Percentiles rank a stretch among this genome's conserved stretches.
These are phyloP conservation scores for Drosophila funebris DNA, from an alignment of 1,140 invertebrate genomes.

Conservation along the genomic window DNA sequence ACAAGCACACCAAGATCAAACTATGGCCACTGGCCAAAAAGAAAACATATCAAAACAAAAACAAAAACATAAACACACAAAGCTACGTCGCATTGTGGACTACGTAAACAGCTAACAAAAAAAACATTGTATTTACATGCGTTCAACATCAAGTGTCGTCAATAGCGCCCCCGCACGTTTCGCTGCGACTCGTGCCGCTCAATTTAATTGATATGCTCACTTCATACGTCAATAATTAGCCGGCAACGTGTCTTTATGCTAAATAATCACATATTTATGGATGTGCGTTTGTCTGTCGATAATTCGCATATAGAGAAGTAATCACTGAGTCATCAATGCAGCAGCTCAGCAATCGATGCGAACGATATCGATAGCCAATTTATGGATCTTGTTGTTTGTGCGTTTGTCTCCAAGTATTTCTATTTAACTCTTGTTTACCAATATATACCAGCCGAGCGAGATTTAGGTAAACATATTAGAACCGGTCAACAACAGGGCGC, in stretches of 20 bases:
- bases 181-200: slow-evolving; percentile 39
- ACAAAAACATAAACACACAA: background rate
- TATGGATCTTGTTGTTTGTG: slow-evolving; percentile 33
- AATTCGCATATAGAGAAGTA: background rate
- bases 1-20: slow-evolving; percentile 11
- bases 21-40: slow-evolving; percentile 26
- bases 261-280: slow-evolving; percentile 24
- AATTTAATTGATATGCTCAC: slow-evolving; percentile 49
- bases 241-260: slow-evolving; percentile 69
- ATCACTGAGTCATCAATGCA: slow-evolving; percentile 50
- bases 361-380: slow-evolving; percentile 23
- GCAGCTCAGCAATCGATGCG: slow-evolving; percentile 13
- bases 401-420: slow-evolving; percentile 23
- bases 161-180: slow-evolving; percentile 58
- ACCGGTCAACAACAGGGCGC: slow-evolving; percentile 39
- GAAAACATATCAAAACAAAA: too few species aligned
- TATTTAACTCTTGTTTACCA: slow-evolving; percentile 67
- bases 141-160: slow-evolving; percentile 46
- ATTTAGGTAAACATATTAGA: slow-evolving; percentile 63
- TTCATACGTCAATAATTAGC: slow-evolving; percentile 59
- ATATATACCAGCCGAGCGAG: slow-evolving; percentile 49
- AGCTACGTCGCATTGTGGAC: slow-evolving; percentile 5
- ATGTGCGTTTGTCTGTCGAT: background rate
- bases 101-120: slow-evolving; percentile 29
- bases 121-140: slow-evolving; percentile 53